phyloP scores from a whole-genome alignment of 1,140 invertebrate genomes.

The Eueides isabella region DNA sequence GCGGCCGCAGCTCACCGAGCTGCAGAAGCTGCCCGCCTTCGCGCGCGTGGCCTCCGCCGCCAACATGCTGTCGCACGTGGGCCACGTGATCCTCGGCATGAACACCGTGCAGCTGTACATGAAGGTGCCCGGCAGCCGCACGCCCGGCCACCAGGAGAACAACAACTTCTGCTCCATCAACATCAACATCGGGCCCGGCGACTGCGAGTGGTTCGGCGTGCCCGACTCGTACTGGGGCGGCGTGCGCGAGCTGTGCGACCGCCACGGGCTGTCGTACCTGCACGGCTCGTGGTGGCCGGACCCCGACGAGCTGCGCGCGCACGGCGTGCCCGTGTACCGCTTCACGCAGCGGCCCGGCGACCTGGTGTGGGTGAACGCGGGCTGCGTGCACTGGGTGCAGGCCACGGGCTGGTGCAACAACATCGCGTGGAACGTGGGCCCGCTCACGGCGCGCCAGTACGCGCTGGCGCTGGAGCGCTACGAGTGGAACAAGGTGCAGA shows the following conservation, averaged over 20 bases:
- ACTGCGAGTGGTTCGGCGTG: conserved; percentile 99
- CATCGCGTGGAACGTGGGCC: conserved; percentile 99
- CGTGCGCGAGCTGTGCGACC: conserved; percentile 95
- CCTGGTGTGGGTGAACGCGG: conserved; percentile 99
- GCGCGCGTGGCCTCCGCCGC: conserved; percentile 97
- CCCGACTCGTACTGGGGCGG: conserved; percentile 99
- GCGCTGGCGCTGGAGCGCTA: conserved; percentile 97
- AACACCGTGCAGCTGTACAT: conserved; percentile 99
- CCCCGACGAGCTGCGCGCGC: conserved; percentile 95
- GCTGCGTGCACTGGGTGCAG: conserved; percentile 99
- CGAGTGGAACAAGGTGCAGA: conserved; percentile 99
- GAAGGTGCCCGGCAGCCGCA: conserved; percentile 97
- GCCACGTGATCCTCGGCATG: conserved; percentile 99
- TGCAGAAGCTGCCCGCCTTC: conserved; percentile 98
- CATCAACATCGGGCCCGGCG: conserved; percentile 99
- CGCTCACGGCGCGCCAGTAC: conserved; percentile 97
- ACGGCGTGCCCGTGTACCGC: conserved; percentile 98
- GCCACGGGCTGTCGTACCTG: conserved; percentile 97
- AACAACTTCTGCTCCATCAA: conserved; percentile 99
- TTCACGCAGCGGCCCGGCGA: conserved; percentile 99
- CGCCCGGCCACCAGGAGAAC: conserved; percentile 99
- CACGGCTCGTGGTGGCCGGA: conserved; percentile 99
- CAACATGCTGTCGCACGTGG: conserved; percentile 99
- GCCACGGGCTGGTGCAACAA: conserved; percentile 96
- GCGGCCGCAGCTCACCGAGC: conserved; percentile 95